These are phyloP conservation scores for Odocoileus hemionus DNA, from an alignment of 2,113 vertebrate species.

Conservation along the genomic window DNA sequence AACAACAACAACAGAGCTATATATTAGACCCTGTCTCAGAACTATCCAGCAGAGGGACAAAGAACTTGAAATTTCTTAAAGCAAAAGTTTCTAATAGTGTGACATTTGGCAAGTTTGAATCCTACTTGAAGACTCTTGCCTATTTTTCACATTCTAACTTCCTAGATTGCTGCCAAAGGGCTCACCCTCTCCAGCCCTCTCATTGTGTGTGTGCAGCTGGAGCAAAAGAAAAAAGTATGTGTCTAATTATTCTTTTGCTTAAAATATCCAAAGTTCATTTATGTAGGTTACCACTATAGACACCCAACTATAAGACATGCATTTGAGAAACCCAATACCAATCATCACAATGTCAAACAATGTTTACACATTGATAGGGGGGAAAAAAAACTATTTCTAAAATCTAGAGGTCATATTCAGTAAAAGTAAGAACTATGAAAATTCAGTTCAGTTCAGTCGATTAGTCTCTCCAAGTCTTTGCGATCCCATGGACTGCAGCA, in stretches of 20 bases:
- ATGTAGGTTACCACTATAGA: background rate
- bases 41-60: background rate
- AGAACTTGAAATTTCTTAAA: background rate
- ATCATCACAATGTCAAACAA: background rate
- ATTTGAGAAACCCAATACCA: background rate
- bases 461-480: background rate
- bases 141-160: background rate
- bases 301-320: background rate
- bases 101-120: background rate
- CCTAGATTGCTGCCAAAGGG: background rate
- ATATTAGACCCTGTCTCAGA: background rate
- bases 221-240: background rate
- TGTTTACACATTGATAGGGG: background rate
- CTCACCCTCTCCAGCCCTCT: background rate
- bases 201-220: background rate
- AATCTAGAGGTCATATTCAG: background rate
- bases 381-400: background rate
- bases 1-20: background rate
- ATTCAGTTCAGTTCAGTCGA: background rate
- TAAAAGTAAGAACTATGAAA: background rate
- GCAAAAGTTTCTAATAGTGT: background rate
- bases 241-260: background rate
- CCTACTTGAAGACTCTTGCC: background rate
- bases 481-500: background rate
- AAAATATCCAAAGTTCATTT: background rate